A percentile compares a stretch with the other conserved stretches of the same genome.
phyloP scores from a whole-genome alignment of 2,888 invertebrate species.

The Synanthedon myopaeformis region DNA sequence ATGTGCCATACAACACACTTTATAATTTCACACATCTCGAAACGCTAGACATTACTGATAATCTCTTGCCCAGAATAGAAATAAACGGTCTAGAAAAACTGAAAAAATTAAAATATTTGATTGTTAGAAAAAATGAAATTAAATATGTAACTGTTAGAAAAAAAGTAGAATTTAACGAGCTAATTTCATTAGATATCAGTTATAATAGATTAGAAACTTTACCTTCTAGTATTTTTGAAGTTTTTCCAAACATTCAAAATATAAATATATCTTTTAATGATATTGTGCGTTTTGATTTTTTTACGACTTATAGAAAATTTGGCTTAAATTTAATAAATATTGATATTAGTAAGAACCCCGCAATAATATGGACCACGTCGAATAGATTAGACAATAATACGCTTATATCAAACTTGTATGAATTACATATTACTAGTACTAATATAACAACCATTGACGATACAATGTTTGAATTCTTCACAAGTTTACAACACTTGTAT shows the following conservation, averaged over 20 bases:
- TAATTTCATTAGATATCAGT: constrained; percentile 50
- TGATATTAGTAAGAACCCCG: constrained; percentile 56
- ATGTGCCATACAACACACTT: constrained; percentile 82
- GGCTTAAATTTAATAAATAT: constrained; percentile 46
- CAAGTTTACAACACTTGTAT: constrained; percentile 81
- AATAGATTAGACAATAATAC: constrained; percentile 40
- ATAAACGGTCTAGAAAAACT: constrained; percentile 66
- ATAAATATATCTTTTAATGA: constrained; percentile 56
- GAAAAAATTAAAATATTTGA: constrained; percentile 45
- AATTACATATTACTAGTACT: constrained; percentile 53
- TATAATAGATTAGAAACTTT: constrained; percentile 45
- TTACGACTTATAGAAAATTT: constrained; percentile 33
- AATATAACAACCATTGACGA: constrained; percentile 67
- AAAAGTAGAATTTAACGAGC: constrained; percentile 40
- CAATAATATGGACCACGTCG: constrained; percentile 37
- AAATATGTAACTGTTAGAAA: constrained; percentile 41
- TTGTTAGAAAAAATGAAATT: constrained; percentile 56
- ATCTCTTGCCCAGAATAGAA: constrained; percentile 78
- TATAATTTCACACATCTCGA: constrained; percentile 81
- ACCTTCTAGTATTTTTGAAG: constrained; percentile 43
- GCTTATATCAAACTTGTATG: constrained; percentile 47
- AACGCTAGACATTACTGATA: constrained; percentile 76
- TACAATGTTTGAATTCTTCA: constrained; percentile 81
- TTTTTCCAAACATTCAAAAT: constrained; percentile 55
- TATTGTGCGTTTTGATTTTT: constrained; percentile 49